Evolutionary conservation across 1,140 invertebrate genomes (phyloP).

Genomic region (Diorhabda carinulata): DNA sequence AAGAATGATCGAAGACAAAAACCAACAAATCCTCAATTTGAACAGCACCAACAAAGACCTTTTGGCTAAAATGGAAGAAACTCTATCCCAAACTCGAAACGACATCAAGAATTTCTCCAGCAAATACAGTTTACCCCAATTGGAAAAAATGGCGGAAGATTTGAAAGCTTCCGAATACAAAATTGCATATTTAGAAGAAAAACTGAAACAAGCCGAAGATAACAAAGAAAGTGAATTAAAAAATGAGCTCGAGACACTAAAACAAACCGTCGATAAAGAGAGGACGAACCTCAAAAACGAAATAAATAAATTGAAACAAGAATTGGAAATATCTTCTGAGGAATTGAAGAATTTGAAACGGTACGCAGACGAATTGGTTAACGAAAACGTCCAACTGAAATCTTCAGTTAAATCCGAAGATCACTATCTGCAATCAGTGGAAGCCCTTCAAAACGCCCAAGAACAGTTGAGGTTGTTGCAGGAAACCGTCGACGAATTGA

Average conservation of each 20-base stretch:
- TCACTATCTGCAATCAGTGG: slow-evolving; percentile 20
- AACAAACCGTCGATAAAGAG: slow-evolving; percentile 18
- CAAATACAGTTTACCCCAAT: slow-evolving; percentile 36
- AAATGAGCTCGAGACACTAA: slow-evolving; percentile 17
- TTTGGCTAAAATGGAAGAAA: slow-evolving; percentile 38
- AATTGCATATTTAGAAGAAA: slow-evolving; percentile 25
- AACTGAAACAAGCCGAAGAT: slow-evolving; percentile 18
- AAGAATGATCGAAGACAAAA: slow-evolving; percentile 32
- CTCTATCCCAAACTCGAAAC: slow-evolving; percentile 34
- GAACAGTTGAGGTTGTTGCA: slow-evolving; percentile 25
- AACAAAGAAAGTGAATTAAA: slow-evolving; percentile 16
- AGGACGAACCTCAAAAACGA: slow-evolving; percentile 15
- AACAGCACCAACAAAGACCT: slow-evolving; percentile 33
- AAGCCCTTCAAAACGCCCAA: slow-evolving; percentile 24
- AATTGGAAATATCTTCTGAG: slow-evolving; percentile 8
- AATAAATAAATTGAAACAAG: slow-evolving; percentile 20
- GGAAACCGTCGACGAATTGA: slow-evolving; percentile 24
- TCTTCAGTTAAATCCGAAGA: slow-evolving; percentile 15
- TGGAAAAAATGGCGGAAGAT: slow-evolving; percentile 38
- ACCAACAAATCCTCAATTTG: slow-evolving; percentile 31
- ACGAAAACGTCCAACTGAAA: slow-evolving; percentile 13
- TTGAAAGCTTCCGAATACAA: slow-evolving; percentile 30
- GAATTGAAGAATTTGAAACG: slow-evolving; percentile 21
- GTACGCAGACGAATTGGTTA: slow-evolving; percentile 8
- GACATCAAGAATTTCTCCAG: slow-evolving; percentile 36